Percentiles rank a stretch among this genome's conserved stretches.
Evolutionary conservation across 2,888 invertebrate species (phyloP).

Genomic region (Scaptodrosophila latifasciaeformis): DNA sequence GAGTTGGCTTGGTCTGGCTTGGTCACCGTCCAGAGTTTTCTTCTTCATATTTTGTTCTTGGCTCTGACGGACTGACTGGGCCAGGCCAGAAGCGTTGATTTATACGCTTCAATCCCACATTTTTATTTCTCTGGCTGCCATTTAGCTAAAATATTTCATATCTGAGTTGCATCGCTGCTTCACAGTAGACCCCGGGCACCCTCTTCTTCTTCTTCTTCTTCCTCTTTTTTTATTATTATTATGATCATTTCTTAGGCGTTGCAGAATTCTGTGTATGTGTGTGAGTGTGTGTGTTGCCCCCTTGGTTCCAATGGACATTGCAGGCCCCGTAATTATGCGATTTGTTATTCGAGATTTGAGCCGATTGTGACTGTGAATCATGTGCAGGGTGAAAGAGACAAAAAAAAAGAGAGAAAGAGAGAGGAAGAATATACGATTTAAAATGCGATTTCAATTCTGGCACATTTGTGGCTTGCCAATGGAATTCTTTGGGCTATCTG

Average conservation of each 20-base stretch:
- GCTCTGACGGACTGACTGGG: constrained; percentile 21
- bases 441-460: constrained; percentile 74
- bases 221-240: too few relatives aligned
- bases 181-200: constrained; percentile 29
- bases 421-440: constrained; percentile 63
- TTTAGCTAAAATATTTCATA: constrained; percentile 72
- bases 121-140: constrained; percentile 70
- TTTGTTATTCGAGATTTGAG: constrained; percentile 74
- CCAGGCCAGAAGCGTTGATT: constrained; percentile 54
- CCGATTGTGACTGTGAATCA: constrained; percentile 73
- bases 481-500: constrained; percentile 10
- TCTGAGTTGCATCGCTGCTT: constrained; percentile 56
- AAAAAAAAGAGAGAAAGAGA: constrained; percentile 13
- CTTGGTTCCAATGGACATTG: constrained; percentile 41
- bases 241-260: constrained; percentile 1
- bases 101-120: constrained; percentile 74
- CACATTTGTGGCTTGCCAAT: constrained; percentile 62
- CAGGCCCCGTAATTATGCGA: constrained; percentile 73
- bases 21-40: too few relatives aligned
- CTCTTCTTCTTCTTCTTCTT: too few relatives aligned
- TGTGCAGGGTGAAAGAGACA: constrained; percentile 31
- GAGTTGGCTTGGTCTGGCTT: constrained; percentile 6
- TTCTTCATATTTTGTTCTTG: background rate
- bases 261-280: too few relatives aligned
- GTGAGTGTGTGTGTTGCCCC: too few relatives aligned